Evolutionary conservation across 2,113 vertebrate species (phyloP), one percentile per base, ranked within the genome.

Genomic region (Oryzias celebensis): DNA sequence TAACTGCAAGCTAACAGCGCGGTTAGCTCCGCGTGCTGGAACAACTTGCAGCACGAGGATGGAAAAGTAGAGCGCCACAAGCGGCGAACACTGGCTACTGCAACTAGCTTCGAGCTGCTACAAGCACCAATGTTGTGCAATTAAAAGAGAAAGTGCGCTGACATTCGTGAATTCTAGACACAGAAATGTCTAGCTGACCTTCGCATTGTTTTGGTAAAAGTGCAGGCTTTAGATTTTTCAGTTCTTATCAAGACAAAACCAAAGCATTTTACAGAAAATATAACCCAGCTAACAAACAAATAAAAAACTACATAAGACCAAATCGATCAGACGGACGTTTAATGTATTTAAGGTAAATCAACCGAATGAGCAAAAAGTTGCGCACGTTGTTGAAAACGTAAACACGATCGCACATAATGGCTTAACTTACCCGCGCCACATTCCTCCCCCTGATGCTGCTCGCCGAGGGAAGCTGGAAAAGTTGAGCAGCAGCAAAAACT

Each of bases 371-470:
- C 7, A 36, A 36, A 36, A 36, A 36, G 0, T 36, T 10, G 36
- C 8, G 36, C 36, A 36, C 36, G 2, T 36, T 36, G 7, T 18
- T 28, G 1, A 23, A 24, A 23, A 60, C 54, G 17, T 14, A 26
- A n/a, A 15, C 20, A 36, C 36, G 8, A 10, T 36, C 36, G 36
- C 17, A 28, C 18, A 16, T 0, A 20, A 36, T 31, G 1, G 36
- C 31, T 13, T 43, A 26, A 67, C 56, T 81, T 71, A 83, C 76
- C 82, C 63, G 56, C 60, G 56, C 56, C 55, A 66, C 70, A 73
- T 77, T 15, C 7, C 14, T 26, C n/a, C 28, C 15, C 42, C 45
- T n/a, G 1, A 16, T 10, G 0, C 18, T 52, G 23, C 51, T 54
- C 43, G 46, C 26, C 6, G 5, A 23, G 41, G 44, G 45, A 36